Evolutionary conservation across 2,113 vertebrate genomes (phyloP), one percentile per base, ranked within the genome.

Genomic region (Lamprotornis superbus): DNA sequence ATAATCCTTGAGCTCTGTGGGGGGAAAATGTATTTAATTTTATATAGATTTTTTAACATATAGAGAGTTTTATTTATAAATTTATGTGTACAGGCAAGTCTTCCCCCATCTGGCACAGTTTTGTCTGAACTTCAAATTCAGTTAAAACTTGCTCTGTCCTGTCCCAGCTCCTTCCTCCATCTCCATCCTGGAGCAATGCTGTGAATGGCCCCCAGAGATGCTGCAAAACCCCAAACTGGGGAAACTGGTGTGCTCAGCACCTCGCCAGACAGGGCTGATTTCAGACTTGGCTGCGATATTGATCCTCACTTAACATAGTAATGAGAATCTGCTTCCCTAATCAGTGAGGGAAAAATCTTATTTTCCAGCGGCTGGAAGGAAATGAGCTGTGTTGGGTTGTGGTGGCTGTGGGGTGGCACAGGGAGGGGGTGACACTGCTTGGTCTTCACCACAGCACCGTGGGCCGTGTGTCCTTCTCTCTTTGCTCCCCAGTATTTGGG

Each of bases 301-400:
- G 94, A 96, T 95, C 91, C 81, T 84, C 21, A 15, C 77, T 95
- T 95, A 94, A 78, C 64, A 10, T 3, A 57, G 69, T 96, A 94
- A 96, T 95, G 94, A 91, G 95, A 84, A 92, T 89, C 83, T 71
- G 77, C 83, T 89, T 93, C 77, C 42, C 65, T 92, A 92, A 97
- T 94, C 87, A 94, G 56, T 1, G 3, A 60, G 53, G 96, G 91
- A 92, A 94, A 76, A 89, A 70, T 94, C 94, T 87, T 64, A 94
- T 96, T 97, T 95, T 94, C 80, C 86, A 71, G 76, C 20, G n/a
- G n/a, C 69, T 53, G 46, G 56, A 20, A 89, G 74, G 65, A 82
- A 89, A 95, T 35, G 77, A 94, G 81, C 53, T 84, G 14, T 69
- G 61, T 3, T 37, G 85, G 42, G 12, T 40, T 0, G 2, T 31